These are phyloP conservation scores for Chaenogobius annularis DNA, from an alignment of 2,113 vertebrate genomes.

Conservation along the genomic window DNA sequence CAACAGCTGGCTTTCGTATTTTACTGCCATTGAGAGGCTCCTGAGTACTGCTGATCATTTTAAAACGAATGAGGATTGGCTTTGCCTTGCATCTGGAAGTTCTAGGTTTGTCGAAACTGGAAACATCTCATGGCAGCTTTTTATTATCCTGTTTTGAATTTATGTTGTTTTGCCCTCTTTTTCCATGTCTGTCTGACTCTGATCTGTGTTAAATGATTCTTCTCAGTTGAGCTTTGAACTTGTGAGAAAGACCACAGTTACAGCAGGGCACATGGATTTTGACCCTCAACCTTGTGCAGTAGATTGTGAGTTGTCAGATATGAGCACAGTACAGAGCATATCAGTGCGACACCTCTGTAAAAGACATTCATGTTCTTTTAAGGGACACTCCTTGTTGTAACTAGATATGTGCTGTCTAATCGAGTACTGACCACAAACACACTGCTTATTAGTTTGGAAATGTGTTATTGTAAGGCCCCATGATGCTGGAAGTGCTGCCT, in stretches of 20 bases:
- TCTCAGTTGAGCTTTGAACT: constrained; percentile 59
- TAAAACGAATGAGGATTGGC: neutral
- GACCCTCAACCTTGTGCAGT: constrained; percentile 48
- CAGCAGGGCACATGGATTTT: constrained; percentile 48
- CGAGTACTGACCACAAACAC: constrained; percentile 5
- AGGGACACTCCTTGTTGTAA: neutral
- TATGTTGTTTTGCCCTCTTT: neutral
- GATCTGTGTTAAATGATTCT: neutral
- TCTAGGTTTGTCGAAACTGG: neutral
- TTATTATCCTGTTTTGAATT: neutral
- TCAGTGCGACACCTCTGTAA: neutral
- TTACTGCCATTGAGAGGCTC: neutral
- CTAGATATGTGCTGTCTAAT: neutral
- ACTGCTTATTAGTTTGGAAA: neutral
- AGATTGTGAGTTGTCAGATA: neutral
- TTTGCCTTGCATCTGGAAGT: constrained; percentile 11
- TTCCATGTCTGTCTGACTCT: neutral
- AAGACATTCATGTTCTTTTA: constrained; percentile 1
- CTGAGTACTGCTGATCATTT: constrained; percentile 21
- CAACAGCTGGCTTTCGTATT: neutral
- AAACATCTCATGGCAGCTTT: neutral
- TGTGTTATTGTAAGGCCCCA: neutral
- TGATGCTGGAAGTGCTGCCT: neutral
- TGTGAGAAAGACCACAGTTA: constrained; percentile 27
- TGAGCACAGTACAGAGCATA: neutral